A percentile compares a stretch with the other conserved stretches of the same genome.
Conservation (phyloP, 1,140 invertebrate species). For the Lordiphosa collinella region DNA sequence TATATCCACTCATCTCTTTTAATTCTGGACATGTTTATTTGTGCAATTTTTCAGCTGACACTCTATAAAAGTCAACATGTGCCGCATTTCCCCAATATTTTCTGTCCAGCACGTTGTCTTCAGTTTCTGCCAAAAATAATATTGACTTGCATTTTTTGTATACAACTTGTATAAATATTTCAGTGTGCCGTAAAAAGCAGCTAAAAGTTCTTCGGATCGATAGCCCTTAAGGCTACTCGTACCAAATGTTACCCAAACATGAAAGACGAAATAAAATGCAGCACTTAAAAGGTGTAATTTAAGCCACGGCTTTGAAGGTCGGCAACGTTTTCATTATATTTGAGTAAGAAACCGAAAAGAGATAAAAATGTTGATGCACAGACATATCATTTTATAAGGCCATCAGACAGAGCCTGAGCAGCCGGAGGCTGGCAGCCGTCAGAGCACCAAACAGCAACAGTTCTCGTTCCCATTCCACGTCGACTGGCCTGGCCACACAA, state of each 20-base stretch:
- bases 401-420: constrained; percentile 8
- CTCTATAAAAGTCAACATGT: constrained; percentile 51
- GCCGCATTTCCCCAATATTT: constrained; percentile 15
- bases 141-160: constrained; percentile 24
- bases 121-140: constrained; percentile 31
- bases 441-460: constrained; percentile 10
- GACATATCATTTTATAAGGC: constrained; percentile 52
- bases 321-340: constrained; percentile 50
- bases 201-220: constrained; percentile 12
- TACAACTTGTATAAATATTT: constrained; percentile 36
- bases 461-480: neutral
- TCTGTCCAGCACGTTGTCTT: constrained; percentile 22
- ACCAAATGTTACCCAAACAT: neutral
- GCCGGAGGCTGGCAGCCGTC: neutral
- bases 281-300: constrained; percentile 8
- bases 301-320: constrained; percentile 1
- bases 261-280: constrained; percentile 37
- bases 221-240: neutral
- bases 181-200: constrained; percentile 12
- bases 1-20: neutral
- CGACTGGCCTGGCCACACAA: constrained; percentile 13
- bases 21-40: constrained; percentile 13
- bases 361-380: constrained; percentile 39
- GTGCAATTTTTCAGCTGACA: constrained; percentile 4
- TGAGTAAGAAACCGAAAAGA: constrained; percentile 20